Evolutionary conservation across 2,113 vertebrate genomes (phyloP), one percentile per base, ranked within the genome.

Genomic region (Labrus mixtus): DNA sequence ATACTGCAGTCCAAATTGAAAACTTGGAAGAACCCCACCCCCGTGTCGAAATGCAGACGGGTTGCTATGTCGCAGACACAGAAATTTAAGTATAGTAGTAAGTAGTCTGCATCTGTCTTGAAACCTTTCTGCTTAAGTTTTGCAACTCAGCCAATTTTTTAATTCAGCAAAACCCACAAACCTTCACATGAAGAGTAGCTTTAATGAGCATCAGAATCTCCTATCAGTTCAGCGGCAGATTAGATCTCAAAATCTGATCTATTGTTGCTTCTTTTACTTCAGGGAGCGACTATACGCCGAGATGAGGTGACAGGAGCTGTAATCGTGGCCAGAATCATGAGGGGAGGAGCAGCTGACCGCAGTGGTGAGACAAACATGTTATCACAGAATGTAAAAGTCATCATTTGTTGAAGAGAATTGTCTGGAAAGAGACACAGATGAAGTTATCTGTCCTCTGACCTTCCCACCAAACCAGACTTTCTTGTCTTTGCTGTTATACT

Each of bases 251-350:
- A 66, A 46, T 57, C 20, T 68, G 53, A 55, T 56, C 25, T 19
- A 10, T 68, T 64, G 29, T 60, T 33, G 8, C 16, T 0, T 64
- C 23, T 80, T 11, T n/a, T 78, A 0, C 80, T 73, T 29, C 88
- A 99, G 97, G 97, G 97, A 59, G 97, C 97, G 1, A 98, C 97
- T 36, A 99, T 99, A 90, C 94, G 97, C 50, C 91, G 96, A 84
- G 96, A 97, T 17, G 97, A 99, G n/a, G 93, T 89, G 7, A 97
- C 96, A 0, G 97, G 97, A 54, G 96, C 97, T 17, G 96, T 98
- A 1, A 93, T 99, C 29, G 96, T 99, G 62, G 97, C 97, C 39
- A 91, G 97, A 81, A 97, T 99, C 91, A 97, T 99, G 97, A 95
- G 96, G 80, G 97, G 97, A 7, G 97, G 97, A 0, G 96, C 97